Conservation (phyloP, 1,140 invertebrate species). For the Eumeta japonica region DNA sequence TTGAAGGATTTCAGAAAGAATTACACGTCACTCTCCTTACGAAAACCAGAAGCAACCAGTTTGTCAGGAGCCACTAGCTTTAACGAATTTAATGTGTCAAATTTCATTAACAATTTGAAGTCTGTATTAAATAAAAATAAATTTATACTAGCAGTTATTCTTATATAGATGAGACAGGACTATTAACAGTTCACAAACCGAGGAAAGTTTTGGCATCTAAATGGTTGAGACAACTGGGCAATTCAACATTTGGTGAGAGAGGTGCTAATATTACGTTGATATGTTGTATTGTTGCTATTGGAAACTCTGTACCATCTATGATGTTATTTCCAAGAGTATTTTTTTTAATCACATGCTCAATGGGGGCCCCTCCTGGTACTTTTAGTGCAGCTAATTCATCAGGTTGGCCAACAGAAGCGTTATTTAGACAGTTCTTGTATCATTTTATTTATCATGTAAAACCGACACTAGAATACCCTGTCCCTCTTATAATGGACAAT, state of each 20-base stretch:
- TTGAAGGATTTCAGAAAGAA: too few species aligned
- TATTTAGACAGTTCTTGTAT: neutral
- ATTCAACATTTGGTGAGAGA: conserved; percentile 34
- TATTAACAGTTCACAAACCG: conserved; percentile 46
- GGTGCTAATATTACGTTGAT: conserved; percentile 36
- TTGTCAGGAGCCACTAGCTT: conserved; percentile 20
- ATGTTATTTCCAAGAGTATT: conserved; percentile 13
- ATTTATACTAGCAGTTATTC: conserved; percentile 23
- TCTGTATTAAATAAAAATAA: conserved; percentile 10
- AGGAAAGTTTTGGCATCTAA: conserved; percentile 32
- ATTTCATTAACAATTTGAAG: conserved; percentile 21
- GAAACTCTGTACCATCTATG: conserved; percentile 29
- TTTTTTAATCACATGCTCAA: conserved; percentile 11
- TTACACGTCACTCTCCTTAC: conserved; percentile 8
- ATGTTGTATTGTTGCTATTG: conserved; percentile 26
- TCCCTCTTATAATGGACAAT: conserved; percentile 19
- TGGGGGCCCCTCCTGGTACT: conserved; percentile 9
- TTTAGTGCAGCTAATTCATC: neutral
- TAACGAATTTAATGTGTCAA: conserved; percentile 17
- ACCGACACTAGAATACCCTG: conserved; percentile 9
- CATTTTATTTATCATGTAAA: conserved; percentile 5
- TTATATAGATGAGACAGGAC: conserved; percentile 45
- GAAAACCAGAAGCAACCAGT: conserved; percentile 19
- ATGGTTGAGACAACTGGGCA: conserved; percentile 36
- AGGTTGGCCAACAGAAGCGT: conserved; percentile 1